A percentile compares a stretch with the other conserved stretches of the same genome.
These are phyloP conservation scores for Argyresthia goedartella DNA, from an alignment of 2,888 invertebrate genomes.

Conservation along the genomic window DNA sequence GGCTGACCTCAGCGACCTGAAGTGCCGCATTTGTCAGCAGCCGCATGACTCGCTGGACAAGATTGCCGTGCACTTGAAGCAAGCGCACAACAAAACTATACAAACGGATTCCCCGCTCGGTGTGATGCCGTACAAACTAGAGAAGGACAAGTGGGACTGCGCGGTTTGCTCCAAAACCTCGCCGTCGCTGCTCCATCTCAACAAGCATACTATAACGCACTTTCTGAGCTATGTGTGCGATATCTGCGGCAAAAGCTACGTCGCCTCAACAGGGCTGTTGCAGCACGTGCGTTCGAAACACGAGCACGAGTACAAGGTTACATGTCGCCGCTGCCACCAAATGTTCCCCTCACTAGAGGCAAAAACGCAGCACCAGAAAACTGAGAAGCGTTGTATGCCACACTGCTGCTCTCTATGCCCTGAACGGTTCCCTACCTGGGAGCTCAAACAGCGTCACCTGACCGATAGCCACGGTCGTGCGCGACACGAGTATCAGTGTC, in stretches of 20 bases:
- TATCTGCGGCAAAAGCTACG: conserved; percentile 52
- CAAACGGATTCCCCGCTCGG: conserved; percentile 35
- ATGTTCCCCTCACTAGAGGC: conserved; percentile 53
- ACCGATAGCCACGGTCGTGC: conserved; percentile 9
- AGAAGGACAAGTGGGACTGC: conserved; percentile 38
- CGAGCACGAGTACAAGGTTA: conserved; percentile 39
- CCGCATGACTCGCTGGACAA: conserved; percentile 26
- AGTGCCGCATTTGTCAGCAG: conserved; percentile 36
- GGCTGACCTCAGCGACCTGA: conserved; percentile 42
- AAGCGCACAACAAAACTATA: conserved; percentile 26
- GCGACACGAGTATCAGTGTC: conserved; percentile 11
- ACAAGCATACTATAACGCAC: conserved; percentile 52
- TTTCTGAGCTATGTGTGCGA: conserved; percentile 53
- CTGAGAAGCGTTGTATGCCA: conserved; percentile 26
- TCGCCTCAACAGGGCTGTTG: conserved; percentile 44
- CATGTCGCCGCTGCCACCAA: conserved; percentile 44
- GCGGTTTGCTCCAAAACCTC: conserved; percentile 44
- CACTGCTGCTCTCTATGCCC: conserved; percentile 13
- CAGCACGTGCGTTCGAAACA: conserved; percentile 49
- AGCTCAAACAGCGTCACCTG: conserved; percentile 15
- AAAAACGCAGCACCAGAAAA: conserved; percentile 43
- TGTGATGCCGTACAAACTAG: conserved; percentile 47
- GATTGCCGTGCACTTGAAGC: conserved; percentile 33
- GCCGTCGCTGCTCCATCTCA: conserved; percentile 45
- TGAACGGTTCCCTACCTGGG: conserved; percentile 14